These are phyloP conservation scores for Leptodactylus fuscus DNA, from an alignment of 2,113 vertebrate genomes.

Conservation along the genomic window DNA sequence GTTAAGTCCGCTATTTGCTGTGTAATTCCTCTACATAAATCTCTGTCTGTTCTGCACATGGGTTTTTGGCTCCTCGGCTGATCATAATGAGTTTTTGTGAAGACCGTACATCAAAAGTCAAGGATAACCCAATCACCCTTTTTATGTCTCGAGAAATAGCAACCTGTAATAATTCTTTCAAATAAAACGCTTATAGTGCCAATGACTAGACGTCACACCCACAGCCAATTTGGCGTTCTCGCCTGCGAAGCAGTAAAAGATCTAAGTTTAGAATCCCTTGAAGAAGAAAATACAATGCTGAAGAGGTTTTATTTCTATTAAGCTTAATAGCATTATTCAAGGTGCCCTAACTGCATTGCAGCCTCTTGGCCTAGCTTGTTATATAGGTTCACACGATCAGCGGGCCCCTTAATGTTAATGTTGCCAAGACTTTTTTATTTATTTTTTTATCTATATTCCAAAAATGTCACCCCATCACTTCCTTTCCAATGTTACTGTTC, in stretches of 20 bases:
- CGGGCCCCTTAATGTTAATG: too few relatives aligned
- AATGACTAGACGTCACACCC: not conserved
- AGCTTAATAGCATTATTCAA: not conserved
- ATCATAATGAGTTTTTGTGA: not conserved
- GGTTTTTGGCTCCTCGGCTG: not conserved
- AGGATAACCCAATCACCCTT: not conserved
- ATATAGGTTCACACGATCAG: not conserved
- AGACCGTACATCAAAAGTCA: slow-evolving; percentile 13
- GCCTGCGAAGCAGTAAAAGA: slow-evolving; percentile 13
- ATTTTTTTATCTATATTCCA: too few relatives aligned
- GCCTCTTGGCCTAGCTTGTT: not conserved
- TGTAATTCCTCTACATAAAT: not conserved
- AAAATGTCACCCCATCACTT: too few relatives aligned
- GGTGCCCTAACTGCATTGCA: not conserved
- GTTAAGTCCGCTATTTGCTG: not conserved
- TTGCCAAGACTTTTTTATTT: not conserved
- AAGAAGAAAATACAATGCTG: not conserved
- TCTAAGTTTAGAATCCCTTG: slow-evolving; percentile 20
- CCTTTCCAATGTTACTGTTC: too few relatives aligned
- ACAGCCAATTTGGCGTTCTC: not conserved
- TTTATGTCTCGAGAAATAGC: not conserved
- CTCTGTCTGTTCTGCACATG: slow-evolving; percentile 5
- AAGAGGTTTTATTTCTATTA: slow-evolving; percentile 1
- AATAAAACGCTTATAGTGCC: not conserved
- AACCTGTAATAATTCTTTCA: slow-evolving; percentile 15